Evolutionary conservation across 2,113 vertebrate genomes (phyloP).

Genomic region (Centrocercus urophasianus): DNA sequence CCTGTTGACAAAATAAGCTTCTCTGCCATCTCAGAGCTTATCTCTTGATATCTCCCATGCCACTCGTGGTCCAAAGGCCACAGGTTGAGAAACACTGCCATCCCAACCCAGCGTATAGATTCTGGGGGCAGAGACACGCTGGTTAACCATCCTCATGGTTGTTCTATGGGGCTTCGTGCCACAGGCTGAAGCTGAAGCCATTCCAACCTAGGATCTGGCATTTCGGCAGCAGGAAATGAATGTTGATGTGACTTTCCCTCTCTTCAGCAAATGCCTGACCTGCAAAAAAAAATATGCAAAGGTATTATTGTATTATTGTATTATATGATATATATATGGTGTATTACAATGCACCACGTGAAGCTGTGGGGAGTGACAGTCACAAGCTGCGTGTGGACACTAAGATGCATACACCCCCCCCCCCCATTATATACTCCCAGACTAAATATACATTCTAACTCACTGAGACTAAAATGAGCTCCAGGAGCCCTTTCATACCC

Average conservation of each 20-base stretch:
- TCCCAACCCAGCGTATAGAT: background rate
- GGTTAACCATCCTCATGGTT: background rate
- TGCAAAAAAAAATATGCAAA: slow-evolving; percentile 23
- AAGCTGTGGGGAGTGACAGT: background rate
- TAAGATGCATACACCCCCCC: background rate
- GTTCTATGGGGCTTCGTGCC: background rate
- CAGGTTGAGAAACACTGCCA: background rate
- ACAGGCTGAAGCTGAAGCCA: background rate
- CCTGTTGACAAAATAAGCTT: background rate
- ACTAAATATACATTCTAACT: background rate
- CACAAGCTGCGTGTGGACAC: too few species aligned
- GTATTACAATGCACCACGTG: rapidly evolving
- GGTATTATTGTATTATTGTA: background rate
- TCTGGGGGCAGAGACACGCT: background rate
- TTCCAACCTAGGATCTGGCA: background rate
- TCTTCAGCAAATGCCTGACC: slow-evolving; percentile 68
- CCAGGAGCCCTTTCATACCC: background rate
- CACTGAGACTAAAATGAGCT: background rate
- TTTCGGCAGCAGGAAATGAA: background rate
- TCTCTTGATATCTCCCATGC: background rate
- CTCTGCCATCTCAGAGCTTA: background rate
- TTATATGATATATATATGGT: too few species aligned
- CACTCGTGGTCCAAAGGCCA: background rate
- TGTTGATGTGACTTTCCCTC: slow-evolving; percentile 9
- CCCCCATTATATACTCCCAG: rapidly evolving